Evolutionary conservation across 2,797 vertebrate species (phyloP), one percentile per base, ranked within the genome.

Genomic region (Bufotes viridis): DNA sequence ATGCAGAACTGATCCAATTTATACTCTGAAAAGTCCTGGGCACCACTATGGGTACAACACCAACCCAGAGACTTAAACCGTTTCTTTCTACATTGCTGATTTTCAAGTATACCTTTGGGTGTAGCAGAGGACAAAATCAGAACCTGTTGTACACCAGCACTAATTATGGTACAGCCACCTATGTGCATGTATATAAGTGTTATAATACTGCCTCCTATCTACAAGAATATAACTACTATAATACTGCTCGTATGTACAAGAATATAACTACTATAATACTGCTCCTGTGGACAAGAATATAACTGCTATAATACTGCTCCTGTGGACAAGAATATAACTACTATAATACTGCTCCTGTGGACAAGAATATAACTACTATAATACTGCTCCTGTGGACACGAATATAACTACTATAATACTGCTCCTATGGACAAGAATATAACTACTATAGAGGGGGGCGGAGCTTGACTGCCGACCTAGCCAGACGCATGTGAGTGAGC

Each of bases 361-460:
- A 63, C 60, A 63, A 63, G 60, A 63, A 63, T 63, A 67, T 67
- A 67, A 67, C 63, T 67, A 67, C 63, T 67, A 67, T 67, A 67
- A 67, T 67, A 67, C 63, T 67, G 11, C 65, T 29, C 65, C 65
- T 69, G 29, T 69, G 24, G 29, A 69, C 65, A 69, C 29, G 65
- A 29, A 69, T 69, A 69, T 69, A 69, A 29, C 65, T 69, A 29
- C 65, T 69, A 69, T 69, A 69, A 69, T 69, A 26, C 65, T 69
- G n/a, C 24, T 15, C 72, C 42, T 51, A 51, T 75, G 10, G 51
- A 75, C 72, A 75, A 75, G 72, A 75, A 75, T 75, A 75, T 75
- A 75, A 75, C 72, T 75, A 75, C 42, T 75, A 75, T 75, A 75
- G n/a, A n/a, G n/a, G n/a, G n/a, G n/a, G n/a, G n/a, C n/a, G n/a